Base-by-base conservation (phyloP, 2,888 invertebrate species). In the Gastracanthus pulcherrimus region DNA sequence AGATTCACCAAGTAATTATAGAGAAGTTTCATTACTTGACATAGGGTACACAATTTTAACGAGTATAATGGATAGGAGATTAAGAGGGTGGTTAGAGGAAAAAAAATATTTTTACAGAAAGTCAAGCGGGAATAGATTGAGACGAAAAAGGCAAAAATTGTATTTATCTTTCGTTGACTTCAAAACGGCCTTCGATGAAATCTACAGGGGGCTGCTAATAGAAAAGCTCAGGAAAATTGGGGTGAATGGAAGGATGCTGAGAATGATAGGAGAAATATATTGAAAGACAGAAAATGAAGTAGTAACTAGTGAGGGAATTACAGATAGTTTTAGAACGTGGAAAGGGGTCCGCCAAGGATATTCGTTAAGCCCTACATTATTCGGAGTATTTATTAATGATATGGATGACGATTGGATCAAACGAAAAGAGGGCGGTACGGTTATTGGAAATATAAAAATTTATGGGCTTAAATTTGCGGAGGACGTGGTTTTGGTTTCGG, bases 391-490 rank as follows among this genome's bases (percentile, higher is more conserved):
- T 26, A 58, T 83, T 7, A 76, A 79, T 6, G 85, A 85, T 36
- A 31, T 84, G 23, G 83, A 85, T n/a, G 82, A 83, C 3, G 58
- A 60, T 3, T 69, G 83, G n/a, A n/a, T n/a, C n/a, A n/a, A n/a
- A n/a, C n/a, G n/a, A n/a, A n/a, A n/a, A n/a, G n/a, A n/a, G n/a
- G n/a, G n/a, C n/a, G n/a, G n/a, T n/a, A n/a, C n/a, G n/a, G n/a
- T n/a, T n/a, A n/a, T n/a, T n/a, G n/a, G n/a, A n/a, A n/a, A n/a
- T n/a, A n/a, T n/a, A n/a, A n/a, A n/a, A n/a, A n/a, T n/a, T n/a
- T n/a, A n/a, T n/a, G n/a, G n/a, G n/a, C n/a, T n/a, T n/a, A n/a
- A n/a, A n/a, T n/a, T n/a, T n/a, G n/a, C n/a, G n/a, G n/a, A n/a
- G n/a, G n/a, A n/a, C n/a, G n/a, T n/a, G n/a, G n/a, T n/a, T n/a